Percentiles rank a stretch among this genome's conserved stretches.
Evolutionary conservation across 2,888 invertebrate genomes (phyloP).

Genomic region (Mesorhabditis sp.): DNA sequence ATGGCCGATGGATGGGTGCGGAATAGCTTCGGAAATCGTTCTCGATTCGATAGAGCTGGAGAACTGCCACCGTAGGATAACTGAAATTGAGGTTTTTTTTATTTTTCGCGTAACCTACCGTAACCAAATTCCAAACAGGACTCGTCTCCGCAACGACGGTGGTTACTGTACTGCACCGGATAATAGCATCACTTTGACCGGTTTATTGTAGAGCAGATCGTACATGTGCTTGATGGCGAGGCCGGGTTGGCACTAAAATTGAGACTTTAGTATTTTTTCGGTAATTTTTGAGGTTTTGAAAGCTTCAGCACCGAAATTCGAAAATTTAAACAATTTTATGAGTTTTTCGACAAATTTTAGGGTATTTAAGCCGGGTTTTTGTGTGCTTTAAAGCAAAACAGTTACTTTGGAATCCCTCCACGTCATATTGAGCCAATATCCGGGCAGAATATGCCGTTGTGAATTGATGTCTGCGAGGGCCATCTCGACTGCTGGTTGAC

Average conservation of each 20-base stretch:
- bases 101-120: constrained; percentile 71
- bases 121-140: constrained; percentile 99
- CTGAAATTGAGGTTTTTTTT: constrained; percentile 64
- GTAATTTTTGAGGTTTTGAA: too few species aligned
- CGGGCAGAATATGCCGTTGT: constrained; percentile 45
- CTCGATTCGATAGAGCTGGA: constrained; percentile 91
- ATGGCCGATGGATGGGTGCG: constrained; percentile 98
- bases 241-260: constrained; percentile 88
- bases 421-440: constrained; percentile 49
- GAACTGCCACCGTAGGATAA: constrained; percentile 97
- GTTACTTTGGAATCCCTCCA: constrained; percentile 55
- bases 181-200: constrained; percentile 85
- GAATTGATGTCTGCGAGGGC: constrained; percentile 86
- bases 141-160: constrained; percentile 98
- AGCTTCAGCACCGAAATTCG: too few species aligned
- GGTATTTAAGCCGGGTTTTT: constrained; percentile 1
- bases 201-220: constrained; percentile 80
- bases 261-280: too few species aligned
- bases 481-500: constrained; percentile 92
- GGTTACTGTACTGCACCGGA: constrained; percentile 93
- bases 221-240: constrained; percentile 96
- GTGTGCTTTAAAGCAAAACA: not conserved
- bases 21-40: constrained; percentile 93
- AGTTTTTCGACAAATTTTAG: not conserved
- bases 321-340: not conserved